Evolutionary conservation across 2,797 vertebrate genomes (phyloP), one percentile per base, ranked within the genome.

Genomic region (Adelosebastes latens): DNA sequence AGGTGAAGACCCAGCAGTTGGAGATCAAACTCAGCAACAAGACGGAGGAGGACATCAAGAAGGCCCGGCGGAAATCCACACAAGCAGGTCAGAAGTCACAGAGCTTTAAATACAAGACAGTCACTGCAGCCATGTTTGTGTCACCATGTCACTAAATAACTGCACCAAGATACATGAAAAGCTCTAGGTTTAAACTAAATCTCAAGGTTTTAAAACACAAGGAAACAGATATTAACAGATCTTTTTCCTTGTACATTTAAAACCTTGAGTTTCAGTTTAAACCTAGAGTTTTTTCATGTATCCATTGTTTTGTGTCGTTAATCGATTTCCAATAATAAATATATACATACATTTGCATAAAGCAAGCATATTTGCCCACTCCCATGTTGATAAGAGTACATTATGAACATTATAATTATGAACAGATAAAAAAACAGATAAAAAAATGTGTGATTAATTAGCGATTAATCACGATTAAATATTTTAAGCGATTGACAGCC

Each of bases 21-120:
- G 98, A 99, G 93, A 96, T 99, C 87, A 99, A 99, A 91, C 95
- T 98, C 82, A 99, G 96, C 95, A 99, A 99, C 96, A 99, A 99
- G 91, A 97, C 97, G 0, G 98, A 99, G 88, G 98, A 99, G 86
- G 98, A 99, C 87, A 99, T 99, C 80, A 99, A 99, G 92, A 99
- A 99, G 86, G 98, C 98, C 0, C 93, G 98, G 16, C 64, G 98
- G 91, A 99, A 99, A 97, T 99, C 98, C 84, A 99, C 98, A 1
- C 98, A 99, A 94, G 98, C 98, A 20, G 98, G 98, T 99, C 89
- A 95, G 97, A 84, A 22, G 52, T 75, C 70, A 29, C 55, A 6
- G 9, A 31, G 64, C 16, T 34, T 18, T 36, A 7, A 24, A 70
- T 7, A 56, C n/a, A n/a, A 55, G 14, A 10, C 25, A 6, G 24